phyloP scores from a whole-genome alignment of 92 coral and sea anemone species.

The Phymanthus crucifer region DNA sequence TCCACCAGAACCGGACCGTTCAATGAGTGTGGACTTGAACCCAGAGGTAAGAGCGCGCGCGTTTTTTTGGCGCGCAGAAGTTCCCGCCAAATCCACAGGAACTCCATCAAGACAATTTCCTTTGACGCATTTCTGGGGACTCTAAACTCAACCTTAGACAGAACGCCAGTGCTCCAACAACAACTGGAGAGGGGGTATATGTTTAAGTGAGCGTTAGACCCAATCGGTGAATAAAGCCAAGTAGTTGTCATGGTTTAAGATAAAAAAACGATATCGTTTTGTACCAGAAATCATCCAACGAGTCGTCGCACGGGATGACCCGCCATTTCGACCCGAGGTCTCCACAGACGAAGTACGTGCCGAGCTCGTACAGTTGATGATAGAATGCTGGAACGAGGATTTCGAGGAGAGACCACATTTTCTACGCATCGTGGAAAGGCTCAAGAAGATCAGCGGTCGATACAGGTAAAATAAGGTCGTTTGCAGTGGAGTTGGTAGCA shows the following conservation, averaged over 20 bases:
- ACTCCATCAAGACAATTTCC: too few species aligned
- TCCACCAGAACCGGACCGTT: constrained; percentile 76
- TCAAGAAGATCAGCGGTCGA: constrained; percentile 62
- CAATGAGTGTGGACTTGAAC: constrained; percentile 34
- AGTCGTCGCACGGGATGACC: constrained; percentile 56
- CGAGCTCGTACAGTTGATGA: constrained; percentile 48
- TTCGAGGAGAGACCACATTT: constrained; percentile 61
- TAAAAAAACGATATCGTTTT: neutral
- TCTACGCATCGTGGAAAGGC: constrained; percentile 46
- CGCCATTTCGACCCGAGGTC: constrained; percentile 80
- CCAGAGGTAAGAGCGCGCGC: constrained; percentile 12
- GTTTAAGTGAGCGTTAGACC: too few species aligned
- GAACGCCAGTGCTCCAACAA: too few species aligned
- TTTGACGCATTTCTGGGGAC: too few species aligned
- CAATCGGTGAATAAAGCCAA: too few species aligned
- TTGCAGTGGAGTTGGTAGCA: neutral
- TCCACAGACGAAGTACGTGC: constrained; percentile 43
- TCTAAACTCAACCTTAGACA: too few species aligned
- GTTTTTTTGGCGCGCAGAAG: neutral
- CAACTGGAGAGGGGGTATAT: too few species aligned
- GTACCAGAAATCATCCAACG: constrained; percentile 72
- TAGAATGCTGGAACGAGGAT: constrained; percentile 70
- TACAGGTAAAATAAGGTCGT: constrained; percentile 4
- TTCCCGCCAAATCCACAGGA: neutral
- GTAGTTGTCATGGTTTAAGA: constrained; percentile 21